Evolutionary conservation across 2,888 invertebrate species (phyloP).

Genomic region (Thumatha senex): DNA sequence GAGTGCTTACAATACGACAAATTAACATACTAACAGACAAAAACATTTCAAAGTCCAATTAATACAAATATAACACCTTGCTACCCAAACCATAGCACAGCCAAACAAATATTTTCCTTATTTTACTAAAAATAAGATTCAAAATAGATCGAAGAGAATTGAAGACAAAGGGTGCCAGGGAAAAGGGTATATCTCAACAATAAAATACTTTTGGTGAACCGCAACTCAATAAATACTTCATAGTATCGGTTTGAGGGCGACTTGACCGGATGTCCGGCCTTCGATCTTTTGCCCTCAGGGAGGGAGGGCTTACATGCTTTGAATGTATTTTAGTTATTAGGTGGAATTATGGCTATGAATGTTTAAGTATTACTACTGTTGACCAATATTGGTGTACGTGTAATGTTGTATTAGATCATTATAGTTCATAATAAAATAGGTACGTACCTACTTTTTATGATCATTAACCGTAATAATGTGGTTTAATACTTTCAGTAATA

Average conservation of each 20-base stretch:
- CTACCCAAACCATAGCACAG: slow-evolving; percentile 33
- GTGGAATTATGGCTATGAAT: slow-evolving; percentile 41
- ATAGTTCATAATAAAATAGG: background rate
- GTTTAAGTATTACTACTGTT: slow-evolving; percentile 28
- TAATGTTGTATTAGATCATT: background rate
- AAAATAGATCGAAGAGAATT: slow-evolving; percentile 22
- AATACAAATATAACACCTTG: slow-evolving; percentile 67
- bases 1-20: slow-evolving; percentile 31
- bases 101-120: slow-evolving; percentile 35
- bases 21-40: slow-evolving; percentile 63
- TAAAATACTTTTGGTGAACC: slow-evolving; percentile 80
- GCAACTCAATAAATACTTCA: slow-evolving; percentile 83
- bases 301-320: slow-evolving; percentile 55
- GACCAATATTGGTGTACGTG: slow-evolving; percentile 23
- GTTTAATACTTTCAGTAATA: too few species aligned
- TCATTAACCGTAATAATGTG: too few species aligned
- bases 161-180: slow-evolving; percentile 44
- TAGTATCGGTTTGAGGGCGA: slow-evolving; percentile 77
- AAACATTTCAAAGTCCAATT: slow-evolving; percentile 70
- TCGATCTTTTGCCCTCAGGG: slow-evolving; percentile 74
- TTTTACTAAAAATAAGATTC: slow-evolving; percentile 23
- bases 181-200: slow-evolving; percentile 75
- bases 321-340: slow-evolving; percentile 56
- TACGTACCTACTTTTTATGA: background rate
- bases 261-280: slow-evolving; percentile 77